Evolutionary conservation across 2,797 vertebrate species (phyloP), one percentile per base, ranked within the genome.

Genomic region (Melanotaenia maccullochi): DNA sequence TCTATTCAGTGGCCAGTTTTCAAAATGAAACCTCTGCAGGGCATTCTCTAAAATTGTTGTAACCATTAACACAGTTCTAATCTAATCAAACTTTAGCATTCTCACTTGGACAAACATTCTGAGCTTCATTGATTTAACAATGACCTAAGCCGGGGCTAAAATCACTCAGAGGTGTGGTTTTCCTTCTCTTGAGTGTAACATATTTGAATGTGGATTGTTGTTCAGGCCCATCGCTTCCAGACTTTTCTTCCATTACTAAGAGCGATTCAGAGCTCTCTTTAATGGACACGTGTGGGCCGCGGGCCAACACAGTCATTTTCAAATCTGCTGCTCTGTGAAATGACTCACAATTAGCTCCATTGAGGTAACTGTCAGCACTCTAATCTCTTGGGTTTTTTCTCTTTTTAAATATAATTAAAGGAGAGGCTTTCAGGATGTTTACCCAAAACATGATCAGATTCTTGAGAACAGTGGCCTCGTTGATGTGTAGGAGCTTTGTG

Each of bases 301-400:
- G 6, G 54, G 86, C 89, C 89, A 87, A 59, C 40, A 47, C 36
- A 76, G 73, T 84, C 70, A 66, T 89, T 84, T 86, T 79, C 73
- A 76, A 76, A 81, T 75, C 81, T 55, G 76, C 81, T 68, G 79
- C 83, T 83, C 86, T 51, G 68, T 68, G 73, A 83, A 82, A 78
- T 87, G 87, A 90, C 68, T 91, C 90, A 90, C 76, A 71, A 73
- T 88, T 78, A 84, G 79, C 81, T 73, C 80, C 78, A 83, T 68
- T 79, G 73, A 91, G 78, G 84, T 65, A 73, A 78, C 89, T 89
- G 88, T 92, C 89, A 88, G 33, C 85, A 2, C 54, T 25, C 74
- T 83, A 84, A 89, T 88, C 85, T 84, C 71, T 18, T 30, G 9
- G 32, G 28, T 77, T 75, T 44, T 69, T 51, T 52, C 51, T 49